phyloP scores from a whole-genome alignment of 2,797 vertebrate genomes.

The Psittacula derbiana region DNA sequence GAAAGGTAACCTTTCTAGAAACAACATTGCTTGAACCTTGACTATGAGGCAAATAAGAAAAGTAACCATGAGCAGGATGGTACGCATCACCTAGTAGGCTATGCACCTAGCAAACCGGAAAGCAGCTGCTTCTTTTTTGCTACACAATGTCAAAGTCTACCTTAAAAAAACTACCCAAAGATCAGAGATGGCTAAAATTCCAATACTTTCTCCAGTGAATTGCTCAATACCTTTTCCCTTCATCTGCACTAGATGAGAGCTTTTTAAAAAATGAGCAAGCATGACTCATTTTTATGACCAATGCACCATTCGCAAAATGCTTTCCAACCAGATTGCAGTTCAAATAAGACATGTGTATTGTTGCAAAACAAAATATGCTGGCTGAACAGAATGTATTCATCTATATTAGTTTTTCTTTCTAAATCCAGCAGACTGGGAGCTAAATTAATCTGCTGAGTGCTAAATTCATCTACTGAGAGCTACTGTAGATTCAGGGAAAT shows the following conservation, averaged over 20 bases:
- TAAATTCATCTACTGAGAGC: constrained; percentile 64
- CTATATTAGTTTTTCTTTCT: constrained; percentile 68
- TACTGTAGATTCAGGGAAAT: constrained; percentile 57
- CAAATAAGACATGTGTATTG: constrained; percentile 67
- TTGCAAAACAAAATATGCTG: constrained; percentile 70
- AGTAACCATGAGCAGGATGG: not conserved
- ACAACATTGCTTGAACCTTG: not conserved
- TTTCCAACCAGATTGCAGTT: constrained; percentile 65
- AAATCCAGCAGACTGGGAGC: constrained; percentile 62
- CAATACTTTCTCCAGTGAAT: not conserved
- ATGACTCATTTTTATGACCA: constrained; percentile 69
- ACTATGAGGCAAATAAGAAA: not conserved
- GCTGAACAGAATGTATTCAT: constrained; percentile 66
- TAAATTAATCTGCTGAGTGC: constrained; percentile 71
- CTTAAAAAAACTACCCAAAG: not conserved
- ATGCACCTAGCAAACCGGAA: not conserved
- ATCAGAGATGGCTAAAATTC: constrained; percentile 1
- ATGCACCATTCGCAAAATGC: constrained; percentile 42
- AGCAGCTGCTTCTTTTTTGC: not conserved
- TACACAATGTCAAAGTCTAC: not conserved
- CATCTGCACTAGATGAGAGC: constrained; percentile 27
- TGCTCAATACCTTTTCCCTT: constrained; percentile 37
- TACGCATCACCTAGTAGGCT: not conserved
- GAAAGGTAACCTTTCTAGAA: not conserved
- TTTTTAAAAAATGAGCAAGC: constrained; percentile 60